Conservation (phyloP, 2,113 vertebrate species). For the Piaya cayana region DNA sequence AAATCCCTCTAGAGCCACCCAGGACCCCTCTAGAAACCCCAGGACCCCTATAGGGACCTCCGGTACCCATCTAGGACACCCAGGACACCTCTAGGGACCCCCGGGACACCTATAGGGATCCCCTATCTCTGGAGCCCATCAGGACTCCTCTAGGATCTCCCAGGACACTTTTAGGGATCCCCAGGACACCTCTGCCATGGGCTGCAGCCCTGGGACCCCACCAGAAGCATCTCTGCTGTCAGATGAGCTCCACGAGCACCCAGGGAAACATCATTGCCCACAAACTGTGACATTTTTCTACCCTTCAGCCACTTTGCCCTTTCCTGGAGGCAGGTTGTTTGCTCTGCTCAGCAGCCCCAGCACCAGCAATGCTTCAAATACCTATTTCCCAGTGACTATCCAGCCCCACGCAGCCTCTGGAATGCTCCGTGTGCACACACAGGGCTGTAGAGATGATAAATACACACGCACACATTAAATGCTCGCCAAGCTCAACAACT, state of each 20-base stretch:
- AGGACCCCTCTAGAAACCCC: too few relatives aligned
- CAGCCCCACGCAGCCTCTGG: neutral
- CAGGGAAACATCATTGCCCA: too few relatives aligned
- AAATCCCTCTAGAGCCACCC: too few relatives aligned
- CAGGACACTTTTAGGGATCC: too few relatives aligned
- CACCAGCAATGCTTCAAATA: neutral
- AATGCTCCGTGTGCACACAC: neutral
- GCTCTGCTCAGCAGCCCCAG: neutral
- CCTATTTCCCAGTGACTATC: fast-evolving
- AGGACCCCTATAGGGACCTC: too few relatives aligned
- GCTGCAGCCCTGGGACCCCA: neutral
- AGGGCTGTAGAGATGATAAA: fast-evolving
- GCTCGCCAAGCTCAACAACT: fast-evolving
- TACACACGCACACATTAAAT: fast-evolving
- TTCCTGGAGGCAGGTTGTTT: neutral
- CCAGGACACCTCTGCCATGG: too few relatives aligned
- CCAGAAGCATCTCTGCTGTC: neutral
- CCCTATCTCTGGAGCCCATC: too few relatives aligned
- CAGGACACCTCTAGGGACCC: too few relatives aligned
- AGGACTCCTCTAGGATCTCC: too few relatives aligned
- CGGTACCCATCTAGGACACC: too few relatives aligned
- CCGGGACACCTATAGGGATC: too few relatives aligned
- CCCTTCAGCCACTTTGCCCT: neutral
- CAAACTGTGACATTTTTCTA: neutral
- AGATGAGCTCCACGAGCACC: fast-evolving